A percentile compares a stretch with the other conserved stretches of the same genome.
Conservation (phyloP, 2,888 invertebrate species). For the Agapostemon virescens region DNA sequence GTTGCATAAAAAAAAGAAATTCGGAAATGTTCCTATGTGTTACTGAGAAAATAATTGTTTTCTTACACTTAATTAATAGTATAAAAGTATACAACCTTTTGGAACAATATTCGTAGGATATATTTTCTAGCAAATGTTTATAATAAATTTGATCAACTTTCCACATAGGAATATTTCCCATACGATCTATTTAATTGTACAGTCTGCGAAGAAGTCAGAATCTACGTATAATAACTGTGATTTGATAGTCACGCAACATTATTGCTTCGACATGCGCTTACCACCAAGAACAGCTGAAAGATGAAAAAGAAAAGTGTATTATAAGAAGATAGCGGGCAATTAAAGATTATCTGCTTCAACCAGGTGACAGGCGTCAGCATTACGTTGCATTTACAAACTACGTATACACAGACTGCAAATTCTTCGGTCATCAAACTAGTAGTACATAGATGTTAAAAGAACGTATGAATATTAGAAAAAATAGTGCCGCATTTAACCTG, state of each 20-base stretch:
- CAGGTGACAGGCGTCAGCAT: slow-evolving; percentile 38
- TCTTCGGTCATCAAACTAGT: slow-evolving; percentile 39
- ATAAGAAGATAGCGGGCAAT: slow-evolving; percentile 58
- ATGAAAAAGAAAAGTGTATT: slow-evolving; percentile 64
- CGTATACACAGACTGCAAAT: slow-evolving; percentile 19
- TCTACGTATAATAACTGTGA: slow-evolving; percentile 35
- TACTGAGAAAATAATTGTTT: background rate
- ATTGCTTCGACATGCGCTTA: slow-evolving; percentile 67
- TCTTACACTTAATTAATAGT: background rate
- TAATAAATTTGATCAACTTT: background rate
- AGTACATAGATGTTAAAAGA: slow-evolving; percentile 36
- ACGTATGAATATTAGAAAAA: slow-evolving; percentile 37
- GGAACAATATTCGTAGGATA: background rate
- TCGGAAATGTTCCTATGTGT: background rate
- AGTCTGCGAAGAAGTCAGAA: slow-evolving; percentile 22
- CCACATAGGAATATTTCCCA: background rate
- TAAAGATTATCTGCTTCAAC: slow-evolving; percentile 49
- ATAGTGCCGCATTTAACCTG: slow-evolving; percentile 50
- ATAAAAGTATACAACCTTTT: background rate
- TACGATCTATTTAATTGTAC: slow-evolving; percentile 40
- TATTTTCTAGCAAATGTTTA: background rate
- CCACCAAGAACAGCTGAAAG: slow-evolving; percentile 69
- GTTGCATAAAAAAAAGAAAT: slow-evolving; percentile 41
- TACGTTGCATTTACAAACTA: slow-evolving; percentile 52
- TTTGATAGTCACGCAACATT: slow-evolving; percentile 36